A percentile compares a stretch with the other conserved stretches of the same genome.
These are phyloP conservation scores for Symphodus melops DNA, from an alignment of 2,113 vertebrate species.

Conservation along the genomic window DNA sequence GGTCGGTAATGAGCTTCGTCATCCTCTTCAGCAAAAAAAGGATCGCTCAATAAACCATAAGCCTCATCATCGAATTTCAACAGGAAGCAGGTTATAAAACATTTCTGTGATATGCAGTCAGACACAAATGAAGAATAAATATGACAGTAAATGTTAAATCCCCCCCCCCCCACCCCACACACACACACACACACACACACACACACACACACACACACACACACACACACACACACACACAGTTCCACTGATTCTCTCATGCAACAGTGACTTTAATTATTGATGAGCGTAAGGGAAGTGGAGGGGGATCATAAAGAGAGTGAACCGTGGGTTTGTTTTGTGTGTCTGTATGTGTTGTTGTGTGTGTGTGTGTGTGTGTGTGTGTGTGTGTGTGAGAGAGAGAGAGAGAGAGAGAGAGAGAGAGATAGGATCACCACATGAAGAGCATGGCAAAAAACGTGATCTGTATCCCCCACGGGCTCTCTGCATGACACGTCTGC, in stretches of 20 bases:
- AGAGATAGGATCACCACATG: constrained; percentile 3
- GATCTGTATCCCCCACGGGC: not conserved
- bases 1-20: constrained; percentile 1
- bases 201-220: too few relatives aligned
- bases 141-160: not conserved
- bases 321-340: constrained; percentile 1
- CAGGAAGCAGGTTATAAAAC: not conserved
- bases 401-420: too few relatives aligned
- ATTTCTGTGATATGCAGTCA: not conserved
- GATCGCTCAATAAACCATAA: not conserved
- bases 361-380: too few relatives aligned
- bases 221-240: not conserved
- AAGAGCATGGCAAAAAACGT: constrained; percentile 17
- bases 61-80: not conserved
- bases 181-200: too few relatives aligned
- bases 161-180: too few relatives aligned
- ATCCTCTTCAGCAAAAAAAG: constrained; percentile 18
- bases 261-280: constrained; percentile 34
- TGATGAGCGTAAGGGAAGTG: constrained; percentile 28
- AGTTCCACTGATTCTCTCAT: constrained; percentile 15
- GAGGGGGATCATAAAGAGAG: constrained; percentile 33
- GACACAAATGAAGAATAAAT: not conserved
- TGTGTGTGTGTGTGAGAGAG: not conserved
- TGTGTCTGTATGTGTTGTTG: too few relatives aligned
- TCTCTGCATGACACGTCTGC: not conserved